Base-by-base conservation (phyloP, 2,113 vertebrate genomes). In the Pollachius pollachius region DNA sequence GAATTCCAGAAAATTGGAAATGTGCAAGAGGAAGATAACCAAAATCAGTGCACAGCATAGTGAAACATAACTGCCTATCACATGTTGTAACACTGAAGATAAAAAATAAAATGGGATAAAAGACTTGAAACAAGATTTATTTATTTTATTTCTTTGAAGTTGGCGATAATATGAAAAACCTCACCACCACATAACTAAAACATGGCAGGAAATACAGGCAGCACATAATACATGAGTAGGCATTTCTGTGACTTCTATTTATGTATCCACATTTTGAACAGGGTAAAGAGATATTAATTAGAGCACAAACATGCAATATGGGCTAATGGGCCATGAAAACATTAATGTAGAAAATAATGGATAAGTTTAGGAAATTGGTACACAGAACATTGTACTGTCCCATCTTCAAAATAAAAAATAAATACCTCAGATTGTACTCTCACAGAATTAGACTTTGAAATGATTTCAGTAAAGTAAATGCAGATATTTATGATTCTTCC, bases 241-340 rank as follows among this genome's bases (percentile, higher is more conserved):
- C 91, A 90, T 91, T 92, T 92, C 81, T 64, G 90, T 92, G 91
- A 92, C 88, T 87, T 70, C 57, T 92, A 92, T 92, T 79, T 92
- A 91, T 90, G 91, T 82, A 89, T 87, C 84, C 80, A 92, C 82
- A 90, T 81, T 90, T 88, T 89, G 90, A 89, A 91, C 85, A 92
- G 76, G 81, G 77, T 90, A 92, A 87, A 92, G 92, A 92, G 89
- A 92, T 90, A 91, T 81, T 82, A 57, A 74, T 87, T 69, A 78
- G 90, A 89, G 85, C 84, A 84, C 83, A 83, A 76, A 86, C 84
- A 84, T 83, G 86, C 81, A 83, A 80, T 41, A 70, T 54, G 68
- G 82, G 81, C 86, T 83, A 54, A 15, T 59, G 59, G 78, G 86
- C 86, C 77, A 18, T 78, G 66, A 75, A 87, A 77, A 92, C 85